Conservation (phyloP, 2,888 invertebrate genomes). For the Muschampia plurimacula region DNA sequence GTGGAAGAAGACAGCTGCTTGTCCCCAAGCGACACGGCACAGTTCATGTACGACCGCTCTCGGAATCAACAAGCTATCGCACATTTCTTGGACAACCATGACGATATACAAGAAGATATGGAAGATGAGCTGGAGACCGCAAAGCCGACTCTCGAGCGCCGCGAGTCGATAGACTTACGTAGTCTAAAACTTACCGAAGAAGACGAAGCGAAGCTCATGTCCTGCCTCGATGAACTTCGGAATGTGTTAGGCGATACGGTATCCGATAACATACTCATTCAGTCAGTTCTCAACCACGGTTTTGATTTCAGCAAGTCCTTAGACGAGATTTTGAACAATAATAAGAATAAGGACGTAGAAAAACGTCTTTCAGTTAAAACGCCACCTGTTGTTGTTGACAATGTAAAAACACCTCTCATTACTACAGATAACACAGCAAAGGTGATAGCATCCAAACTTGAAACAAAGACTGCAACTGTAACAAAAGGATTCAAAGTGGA, state of each 20-base stretch:
- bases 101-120: conserved; percentile 89
- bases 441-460: conserved; percentile 74
- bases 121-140: conserved; percentile 74
- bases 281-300: conserved; percentile 89
- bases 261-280: conserved; percentile 89
- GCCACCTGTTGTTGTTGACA: conserved; percentile 58
- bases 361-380: conserved; percentile 52
- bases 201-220: conserved; percentile 91
- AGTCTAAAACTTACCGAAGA: conserved; percentile 85
- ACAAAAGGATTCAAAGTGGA: conserved; percentile 87
- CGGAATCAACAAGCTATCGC: conserved; percentile 90
- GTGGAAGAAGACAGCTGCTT: conserved; percentile 97
- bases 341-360: conserved; percentile 58
- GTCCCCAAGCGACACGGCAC: conserved; percentile 94
- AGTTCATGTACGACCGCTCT: conserved; percentile 94
- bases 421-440: conserved; percentile 61
- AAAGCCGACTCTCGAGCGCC: conserved; percentile 58
- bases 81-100: conserved; percentile 90
- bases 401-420: conserved; percentile 62
- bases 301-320: conserved; percentile 91
- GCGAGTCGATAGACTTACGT: conserved; percentile 81
- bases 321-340: conserved; percentile 88
- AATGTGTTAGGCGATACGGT: conserved; percentile 92
- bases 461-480: conserved; percentile 68
- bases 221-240: conserved; percentile 93